Evolutionary conservation across 2,888 invertebrate genomes (phyloP).

Genomic region (Heteromyza rotundicornis): DNA sequence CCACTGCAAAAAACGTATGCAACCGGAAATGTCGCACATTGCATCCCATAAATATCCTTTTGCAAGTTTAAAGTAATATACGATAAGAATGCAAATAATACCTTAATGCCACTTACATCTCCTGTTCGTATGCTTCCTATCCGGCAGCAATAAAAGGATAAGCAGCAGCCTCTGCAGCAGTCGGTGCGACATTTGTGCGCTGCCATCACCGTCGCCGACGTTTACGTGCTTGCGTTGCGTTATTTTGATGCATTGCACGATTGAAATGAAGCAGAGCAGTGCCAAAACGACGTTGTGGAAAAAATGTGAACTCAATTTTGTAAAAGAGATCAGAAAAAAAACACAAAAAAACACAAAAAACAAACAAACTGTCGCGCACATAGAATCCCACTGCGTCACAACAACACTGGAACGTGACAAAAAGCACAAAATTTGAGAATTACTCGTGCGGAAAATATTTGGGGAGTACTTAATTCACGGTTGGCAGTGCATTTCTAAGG

Average conservation of each 20-base stretch:
- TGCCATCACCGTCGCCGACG: too few relatives aligned
- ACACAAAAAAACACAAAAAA: neutral
- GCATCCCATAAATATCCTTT: slow-evolving; percentile 1
- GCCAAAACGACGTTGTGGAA: slow-evolving; percentile 2
- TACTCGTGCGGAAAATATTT: slow-evolving; percentile 2
- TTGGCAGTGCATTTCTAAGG: neutral
- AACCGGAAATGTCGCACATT: neutral
- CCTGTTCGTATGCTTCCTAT: neutral
- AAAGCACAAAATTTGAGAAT: neutral
- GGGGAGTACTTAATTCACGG: neutral
- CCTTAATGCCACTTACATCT: neutral
- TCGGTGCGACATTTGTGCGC: neutral
- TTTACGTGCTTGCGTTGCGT: neutral
- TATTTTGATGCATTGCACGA: neutral
- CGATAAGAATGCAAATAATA: slow-evolving; percentile 3
- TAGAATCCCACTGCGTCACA: too few relatives aligned
- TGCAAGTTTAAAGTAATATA: neutral
- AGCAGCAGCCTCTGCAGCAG: neutral
- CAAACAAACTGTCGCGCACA: neutral
- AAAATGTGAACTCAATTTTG: neutral
- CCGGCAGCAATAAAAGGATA: neutral
- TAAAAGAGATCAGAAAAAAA: neutral
- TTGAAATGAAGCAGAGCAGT: neutral
- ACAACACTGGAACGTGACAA: neutral
- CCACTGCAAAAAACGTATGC: neutral